Evolutionary conservation across 2,797 vertebrate species (phyloP).

Genomic region (Sparus aurata): DNA sequence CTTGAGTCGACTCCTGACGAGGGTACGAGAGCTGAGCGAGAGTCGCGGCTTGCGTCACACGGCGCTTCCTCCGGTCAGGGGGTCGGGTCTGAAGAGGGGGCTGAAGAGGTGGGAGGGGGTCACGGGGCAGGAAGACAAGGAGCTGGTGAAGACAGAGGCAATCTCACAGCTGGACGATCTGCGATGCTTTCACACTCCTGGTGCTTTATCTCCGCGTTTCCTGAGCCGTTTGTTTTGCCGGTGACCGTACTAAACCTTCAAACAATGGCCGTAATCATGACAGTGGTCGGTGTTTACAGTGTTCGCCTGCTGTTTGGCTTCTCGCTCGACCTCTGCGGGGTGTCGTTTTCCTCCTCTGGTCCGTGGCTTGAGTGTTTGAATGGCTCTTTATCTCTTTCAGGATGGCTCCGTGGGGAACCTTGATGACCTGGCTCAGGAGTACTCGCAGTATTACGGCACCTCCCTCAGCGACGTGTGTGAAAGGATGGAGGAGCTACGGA

Average conservation of each 20-base stretch:
- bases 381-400: conserved; percentile 76
- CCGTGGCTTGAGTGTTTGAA: conserved; percentile 16
- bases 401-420: conserved; percentile 96
- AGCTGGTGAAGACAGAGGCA: conserved; percentile 31
- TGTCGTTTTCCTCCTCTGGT: conserved; percentile 31
- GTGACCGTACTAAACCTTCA: conserved; percentile 15
- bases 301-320: conserved; percentile 36
- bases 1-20: conserved; percentile 49
- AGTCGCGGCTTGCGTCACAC: conserved; percentile 70
- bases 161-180: conserved; percentile 58
- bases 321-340: conserved; percentile 10
- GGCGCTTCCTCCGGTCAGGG: conserved; percentile 46
- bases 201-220: conserved; percentile 61
- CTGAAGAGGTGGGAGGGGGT: conserved; percentile 52
- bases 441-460: conserved; percentile 95
- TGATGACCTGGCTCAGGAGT: conserved; percentile 93
- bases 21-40: conserved; percentile 42
- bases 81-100: conserved; percentile 60
- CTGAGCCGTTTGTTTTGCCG: conserved; percentile 50
- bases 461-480: conserved; percentile 93
- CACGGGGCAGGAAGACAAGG: conserved; percentile 62
- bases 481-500: conserved; percentile 96
- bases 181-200: conserved; percentile 38
- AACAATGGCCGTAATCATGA: conserved; percentile 58
- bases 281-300: conserved; percentile 39